Percentiles rank a stretch among this genome's conserved stretches.
phyloP scores from a whole-genome alignment of 1,140 invertebrate genomes.

The Lithobius niger region DNA sequence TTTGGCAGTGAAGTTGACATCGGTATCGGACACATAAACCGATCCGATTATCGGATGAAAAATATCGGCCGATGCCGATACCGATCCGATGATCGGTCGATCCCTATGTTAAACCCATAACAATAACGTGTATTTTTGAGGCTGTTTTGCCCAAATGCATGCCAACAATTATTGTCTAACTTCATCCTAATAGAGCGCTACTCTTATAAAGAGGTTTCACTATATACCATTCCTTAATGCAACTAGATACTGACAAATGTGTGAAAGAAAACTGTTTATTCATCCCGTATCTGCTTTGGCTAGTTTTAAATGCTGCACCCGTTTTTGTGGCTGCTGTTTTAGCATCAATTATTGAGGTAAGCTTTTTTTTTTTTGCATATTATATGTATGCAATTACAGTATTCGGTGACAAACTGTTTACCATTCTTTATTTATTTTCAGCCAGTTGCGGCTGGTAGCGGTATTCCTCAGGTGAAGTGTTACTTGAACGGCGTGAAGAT shows the following conservation, averaged over 20 bases:
- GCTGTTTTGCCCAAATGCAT: too few species aligned
- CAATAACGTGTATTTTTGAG: too few species aligned
- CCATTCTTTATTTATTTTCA: conserved; percentile 24
- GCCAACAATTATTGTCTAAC: too few species aligned
- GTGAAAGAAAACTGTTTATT: conserved; percentile 49
- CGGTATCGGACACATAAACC: too few species aligned
- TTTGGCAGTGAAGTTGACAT: too few species aligned
- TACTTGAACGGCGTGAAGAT: conserved; percentile 98
- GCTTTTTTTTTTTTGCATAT: conserved; percentile 23
- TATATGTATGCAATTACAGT: conserved; percentile 17
- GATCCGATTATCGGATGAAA: too few species aligned
- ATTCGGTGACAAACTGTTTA: conserved; percentile 15
- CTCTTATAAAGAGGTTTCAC: conserved; percentile 15
- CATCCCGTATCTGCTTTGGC: conserved; percentile 62
- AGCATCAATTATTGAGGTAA: conserved; percentile 72
- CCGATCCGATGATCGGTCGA: too few species aligned
- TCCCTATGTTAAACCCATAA: too few species aligned
- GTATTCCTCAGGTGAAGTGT: conserved; percentile 97
- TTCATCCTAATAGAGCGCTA: too few species aligned
- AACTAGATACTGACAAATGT: conserved; percentile 58
- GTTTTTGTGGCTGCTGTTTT: conserved; percentile 67
- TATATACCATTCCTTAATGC: conserved; percentile 22
- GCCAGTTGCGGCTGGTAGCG: conserved; percentile 88
- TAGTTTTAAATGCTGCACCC: conserved; percentile 57
- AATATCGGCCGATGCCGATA: too few species aligned